phyloP scores from a whole-genome alignment of 2,888 invertebrate genomes.

The Carterocephalus palaemon region DNA sequence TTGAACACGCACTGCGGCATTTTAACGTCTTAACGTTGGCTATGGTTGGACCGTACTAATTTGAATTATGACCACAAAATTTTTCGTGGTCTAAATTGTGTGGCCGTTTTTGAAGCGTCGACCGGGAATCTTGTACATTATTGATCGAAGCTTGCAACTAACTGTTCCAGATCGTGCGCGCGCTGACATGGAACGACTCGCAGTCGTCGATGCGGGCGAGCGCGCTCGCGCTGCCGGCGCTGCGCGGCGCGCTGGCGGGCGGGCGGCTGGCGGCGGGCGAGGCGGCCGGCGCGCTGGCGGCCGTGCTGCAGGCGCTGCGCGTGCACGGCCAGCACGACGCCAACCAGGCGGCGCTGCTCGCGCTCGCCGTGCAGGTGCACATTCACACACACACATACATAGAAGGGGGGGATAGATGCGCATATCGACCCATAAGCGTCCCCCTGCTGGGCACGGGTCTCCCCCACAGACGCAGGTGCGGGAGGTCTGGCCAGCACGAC shows the following conservation, averaged over 20 bases:
- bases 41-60: no score
- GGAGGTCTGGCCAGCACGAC: constrained; percentile 93
- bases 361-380: constrained; percentile 87
- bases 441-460: no score
- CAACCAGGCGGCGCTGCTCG: constrained; percentile 88
- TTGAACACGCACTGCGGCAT: no score
- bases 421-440: no score
- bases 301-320: constrained; percentile 88
- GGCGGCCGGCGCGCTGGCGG: constrained; percentile 83
- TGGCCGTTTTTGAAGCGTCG: no score
- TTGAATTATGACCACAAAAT: no score
- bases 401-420: no score
- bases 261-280: constrained; percentile 68
- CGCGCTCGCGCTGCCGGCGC: constrained; percentile 83
- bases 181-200: constrained; percentile 89
- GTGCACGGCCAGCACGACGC: constrained; percentile 94
- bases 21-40: no score
- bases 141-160: neutral
- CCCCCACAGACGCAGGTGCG: no score
- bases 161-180: constrained; percentile 59
- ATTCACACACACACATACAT: no score
- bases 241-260: constrained; percentile 80
- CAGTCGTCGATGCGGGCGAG: constrained; percentile 89
- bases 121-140: no score
- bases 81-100: no score